phyloP scores from a whole-genome alignment of 2,888 invertebrate species.

The Oscheius sp. region DNA sequence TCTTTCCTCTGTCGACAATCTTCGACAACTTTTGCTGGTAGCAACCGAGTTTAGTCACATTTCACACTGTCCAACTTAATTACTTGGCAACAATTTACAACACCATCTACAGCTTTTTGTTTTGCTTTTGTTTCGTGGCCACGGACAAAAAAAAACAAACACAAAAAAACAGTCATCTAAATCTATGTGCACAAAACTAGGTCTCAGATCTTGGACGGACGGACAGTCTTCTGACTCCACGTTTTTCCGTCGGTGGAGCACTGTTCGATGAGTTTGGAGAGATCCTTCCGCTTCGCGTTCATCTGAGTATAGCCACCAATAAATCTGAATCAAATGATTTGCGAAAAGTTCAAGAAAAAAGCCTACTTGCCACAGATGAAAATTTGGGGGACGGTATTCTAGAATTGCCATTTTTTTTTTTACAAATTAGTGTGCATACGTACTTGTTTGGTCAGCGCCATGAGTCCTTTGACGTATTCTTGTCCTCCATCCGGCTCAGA shows the following conservation, averaged over 20 bases:
- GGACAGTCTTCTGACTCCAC: constrained; percentile 19
- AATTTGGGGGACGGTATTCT: constrained; percentile 68
- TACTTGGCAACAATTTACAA: too few species aligned
- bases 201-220: not conserved
- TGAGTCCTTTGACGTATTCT: constrained; percentile 48
- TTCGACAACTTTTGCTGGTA: too few species aligned
- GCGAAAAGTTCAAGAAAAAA: not conserved
- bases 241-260: constrained; percentile 40
- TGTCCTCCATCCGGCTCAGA: constrained; percentile 40
- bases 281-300: constrained; percentile 46
- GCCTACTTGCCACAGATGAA: constrained; percentile 68
- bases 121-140: too few species aligned
- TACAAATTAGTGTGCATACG: constrained; percentile 49
- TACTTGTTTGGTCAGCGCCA: constrained; percentile 44
- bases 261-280: constrained; percentile 45
- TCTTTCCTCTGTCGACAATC: too few species aligned
- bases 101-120: too few species aligned
- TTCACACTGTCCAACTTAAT: too few species aligned
- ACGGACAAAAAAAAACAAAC: too few species aligned
- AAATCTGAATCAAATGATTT: constrained; percentile 40
- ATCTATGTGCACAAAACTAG: too few species aligned
- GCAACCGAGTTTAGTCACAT: too few species aligned
- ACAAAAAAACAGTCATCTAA: too few species aligned
- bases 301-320: constrained; percentile 57
- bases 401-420: constrained; percentile 38